Base-by-base conservation (phyloP, 1,140 invertebrate species). In the Penaeus indicus region DNA sequence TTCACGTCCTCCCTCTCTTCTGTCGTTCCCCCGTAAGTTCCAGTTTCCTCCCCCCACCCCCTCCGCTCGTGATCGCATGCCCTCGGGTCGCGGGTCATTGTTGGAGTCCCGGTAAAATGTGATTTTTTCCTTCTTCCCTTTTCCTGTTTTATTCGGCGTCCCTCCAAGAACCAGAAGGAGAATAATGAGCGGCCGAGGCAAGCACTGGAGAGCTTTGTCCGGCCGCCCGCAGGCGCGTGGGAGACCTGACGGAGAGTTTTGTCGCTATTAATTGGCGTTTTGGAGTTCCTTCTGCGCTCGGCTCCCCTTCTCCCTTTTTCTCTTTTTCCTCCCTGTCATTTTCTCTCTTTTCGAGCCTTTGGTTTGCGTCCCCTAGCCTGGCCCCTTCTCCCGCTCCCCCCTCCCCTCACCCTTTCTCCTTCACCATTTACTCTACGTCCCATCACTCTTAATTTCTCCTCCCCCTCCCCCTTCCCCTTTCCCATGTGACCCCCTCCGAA, bases 401-500 rank as follows among this genome's bases (percentile, higher is more conserved):
- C 27, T 42, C 42, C 79, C 79, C 79, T 60, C 42, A 5, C 79
- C 42, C 60, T 81, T 18, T 60, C 54, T 60, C 79, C 54, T 27
- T 60, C 21, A 54, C 32, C 47, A n/a, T 16, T 83, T 64, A 54
- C 54, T 54, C 54, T 54, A 54, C 54, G 54, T 54, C 54, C 54
- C 54, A 54, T 54, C 67, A 38, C 81, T 81, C 47, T 27, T 47
- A 27, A 27, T 81, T 61, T 61, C 60, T 81, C 60, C 25, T 54
- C 25, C 60, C 21, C 79, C 42, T n/a, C 47, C 54, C 16, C 78
- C 47, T 13, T 80, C 25, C 47, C 47, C 47, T 60, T 60, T 19
- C 42, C 42, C 54, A 22, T 61, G 21, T n/a, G 21, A 21, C 54
- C 79, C 60, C 22, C 78, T 80, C 78, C 78, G 38, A 86, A 86